Evolutionary conservation across 2,113 vertebrate genomes (phyloP).

Genomic region (Cricetomys ansorgei): DNA sequence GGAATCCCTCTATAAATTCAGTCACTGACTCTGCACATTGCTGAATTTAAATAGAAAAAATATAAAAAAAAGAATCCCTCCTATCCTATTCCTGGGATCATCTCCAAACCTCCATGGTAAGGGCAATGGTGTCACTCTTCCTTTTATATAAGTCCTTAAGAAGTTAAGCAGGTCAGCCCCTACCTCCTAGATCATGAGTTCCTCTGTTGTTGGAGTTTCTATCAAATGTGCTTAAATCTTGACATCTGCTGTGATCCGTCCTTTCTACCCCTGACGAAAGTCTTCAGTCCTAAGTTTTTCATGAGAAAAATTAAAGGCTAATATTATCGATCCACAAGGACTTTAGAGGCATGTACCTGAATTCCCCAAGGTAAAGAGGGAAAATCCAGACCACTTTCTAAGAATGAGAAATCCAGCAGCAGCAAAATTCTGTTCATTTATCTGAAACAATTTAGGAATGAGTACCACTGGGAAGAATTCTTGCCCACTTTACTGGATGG

Average conservation of each 20-base stretch:
- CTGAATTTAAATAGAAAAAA: background rate
- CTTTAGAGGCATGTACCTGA: background rate
- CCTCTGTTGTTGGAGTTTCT: background rate
- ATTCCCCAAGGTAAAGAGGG: background rate
- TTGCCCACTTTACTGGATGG: background rate
- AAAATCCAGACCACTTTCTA: constrained; percentile 28
- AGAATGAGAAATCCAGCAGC: background rate
- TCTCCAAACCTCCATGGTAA: background rate
- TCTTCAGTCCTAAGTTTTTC: background rate
- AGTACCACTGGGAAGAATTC: background rate
- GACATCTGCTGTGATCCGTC: background rate
- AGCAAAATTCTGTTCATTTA: constrained; percentile 32
- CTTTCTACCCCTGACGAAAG: background rate
- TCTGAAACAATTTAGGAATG: background rate
- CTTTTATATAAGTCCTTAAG: background rate
- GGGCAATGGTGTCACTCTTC: background rate
- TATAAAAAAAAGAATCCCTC: background rate
- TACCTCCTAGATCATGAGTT: accelerated
- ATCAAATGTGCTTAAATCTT: background rate
- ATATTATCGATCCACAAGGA: background rate
- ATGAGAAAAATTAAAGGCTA: background rate
- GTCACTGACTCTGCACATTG: background rate
- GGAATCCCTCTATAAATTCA: background rate
- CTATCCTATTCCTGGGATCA: background rate
- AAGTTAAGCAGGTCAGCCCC: background rate